These are phyloP conservation scores for Centropristis striata DNA, from an alignment of 2,113 vertebrate genomes.

Conservation along the genomic window DNA sequence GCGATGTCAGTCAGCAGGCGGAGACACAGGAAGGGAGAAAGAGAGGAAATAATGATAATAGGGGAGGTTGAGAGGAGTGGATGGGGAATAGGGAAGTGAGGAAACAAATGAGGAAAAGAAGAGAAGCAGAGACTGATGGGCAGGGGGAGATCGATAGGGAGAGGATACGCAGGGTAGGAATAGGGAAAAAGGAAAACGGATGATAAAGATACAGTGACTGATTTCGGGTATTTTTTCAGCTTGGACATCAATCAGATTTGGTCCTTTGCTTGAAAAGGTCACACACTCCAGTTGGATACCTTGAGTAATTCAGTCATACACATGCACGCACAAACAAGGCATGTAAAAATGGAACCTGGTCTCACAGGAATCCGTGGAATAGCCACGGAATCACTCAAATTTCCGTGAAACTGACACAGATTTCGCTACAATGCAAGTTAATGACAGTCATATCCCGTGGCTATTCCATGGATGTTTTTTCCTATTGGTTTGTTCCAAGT, in stretches of 20 bases:
- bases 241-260: conserved; percentile 55
- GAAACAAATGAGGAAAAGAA: conserved; percentile 29
- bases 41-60: conserved; percentile 40
- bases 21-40: conserved; percentile 15
- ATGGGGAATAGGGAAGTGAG: conserved; percentile 11
- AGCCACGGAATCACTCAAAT: no score
- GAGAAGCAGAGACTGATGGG: conserved; percentile 28
- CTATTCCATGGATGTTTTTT: no score
- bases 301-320: conserved; percentile 45
- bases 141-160: conserved; percentile 46
- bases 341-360: conserved; percentile 13
- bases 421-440: no score
- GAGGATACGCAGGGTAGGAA: conserved; percentile 21
- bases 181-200: conserved; percentile 12
- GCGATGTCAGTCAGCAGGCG: conserved; percentile 59
- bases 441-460: no score
- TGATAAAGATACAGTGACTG: conserved; percentile 27
- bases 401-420: no score
- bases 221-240: conserved; percentile 40
- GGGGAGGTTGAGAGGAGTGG: conserved; percentile 18
- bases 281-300: conserved; percentile 37
- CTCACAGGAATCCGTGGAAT: no score
- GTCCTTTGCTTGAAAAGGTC: conserved; percentile 65
- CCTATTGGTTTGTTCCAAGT: no score
- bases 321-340: conserved; percentile 10